phyloP scores from a whole-genome alignment of 2,888 invertebrate genomes.

The Siphlonurus alternatus region DNA sequence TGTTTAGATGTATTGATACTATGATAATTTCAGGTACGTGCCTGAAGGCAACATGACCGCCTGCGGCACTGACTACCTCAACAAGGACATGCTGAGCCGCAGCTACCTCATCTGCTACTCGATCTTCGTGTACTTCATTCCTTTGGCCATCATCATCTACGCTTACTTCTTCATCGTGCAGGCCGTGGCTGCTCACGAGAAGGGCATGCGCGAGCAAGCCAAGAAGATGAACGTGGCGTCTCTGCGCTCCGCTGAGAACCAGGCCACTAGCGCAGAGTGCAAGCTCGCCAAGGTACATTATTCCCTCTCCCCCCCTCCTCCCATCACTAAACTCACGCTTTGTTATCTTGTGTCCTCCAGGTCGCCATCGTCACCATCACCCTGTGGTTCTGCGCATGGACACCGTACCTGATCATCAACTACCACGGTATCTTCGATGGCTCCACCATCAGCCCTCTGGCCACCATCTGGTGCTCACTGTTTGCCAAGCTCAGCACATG shows the following conservation, averaged over 20 bases:
- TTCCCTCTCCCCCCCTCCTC: not conserved
- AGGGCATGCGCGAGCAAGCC: constrained; percentile 73
- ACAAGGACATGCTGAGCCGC: constrained; percentile 53
- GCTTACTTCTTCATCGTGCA: constrained; percentile 77
- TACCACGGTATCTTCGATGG: constrained; percentile 61
- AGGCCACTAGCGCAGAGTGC: constrained; percentile 66
- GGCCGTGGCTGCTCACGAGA: constrained; percentile 73
- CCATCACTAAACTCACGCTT: no score
- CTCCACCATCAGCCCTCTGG: constrained; percentile 54
- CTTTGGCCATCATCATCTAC: constrained; percentile 63
- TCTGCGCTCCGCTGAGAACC: constrained; percentile 57
- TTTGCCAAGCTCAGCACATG: constrained; percentile 85
- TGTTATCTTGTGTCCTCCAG: no score
- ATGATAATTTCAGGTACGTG: constrained; percentile 51
- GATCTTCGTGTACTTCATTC: constrained; percentile 59
- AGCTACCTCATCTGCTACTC: constrained; percentile 67
- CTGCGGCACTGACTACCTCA: constrained; percentile 77
- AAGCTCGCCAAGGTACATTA: constrained; percentile 59
- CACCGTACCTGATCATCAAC: constrained; percentile 72
- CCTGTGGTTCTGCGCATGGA: constrained; percentile 87
- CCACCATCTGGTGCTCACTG: constrained; percentile 76
- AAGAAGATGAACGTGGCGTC: constrained; percentile 90
- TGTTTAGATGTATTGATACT: not conserved
- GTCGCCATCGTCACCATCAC: constrained; percentile 80
- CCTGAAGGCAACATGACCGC: constrained; percentile 90